Evolutionary conservation across 2,888 invertebrate genomes (phyloP).

Genomic region (Pristionchus japonicus): DNA sequence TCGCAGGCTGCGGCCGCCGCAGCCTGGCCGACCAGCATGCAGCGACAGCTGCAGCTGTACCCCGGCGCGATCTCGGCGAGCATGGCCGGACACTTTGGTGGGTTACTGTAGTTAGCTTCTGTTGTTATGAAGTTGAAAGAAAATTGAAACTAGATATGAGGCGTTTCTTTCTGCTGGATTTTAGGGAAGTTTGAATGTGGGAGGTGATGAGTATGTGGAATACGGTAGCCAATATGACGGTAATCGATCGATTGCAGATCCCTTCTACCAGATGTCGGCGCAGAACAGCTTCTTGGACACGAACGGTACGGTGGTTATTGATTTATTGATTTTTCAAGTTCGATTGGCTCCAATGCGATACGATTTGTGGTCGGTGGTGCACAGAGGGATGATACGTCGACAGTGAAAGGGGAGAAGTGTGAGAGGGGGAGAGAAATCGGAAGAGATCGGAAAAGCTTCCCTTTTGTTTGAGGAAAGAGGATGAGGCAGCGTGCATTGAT

Average conservation of each 20-base stretch:
- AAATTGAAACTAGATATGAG: background rate
- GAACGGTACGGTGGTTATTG: background rate
- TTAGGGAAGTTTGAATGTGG: background rate
- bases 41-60: slow-evolving; percentile 38
- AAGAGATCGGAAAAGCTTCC: background rate
- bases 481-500: background rate
- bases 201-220: background rate
- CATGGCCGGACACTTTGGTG: slow-evolving; percentile 7
- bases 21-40: background rate
- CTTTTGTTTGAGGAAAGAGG: background rate
- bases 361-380: background rate
- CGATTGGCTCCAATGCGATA: background rate
- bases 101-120: background rate
- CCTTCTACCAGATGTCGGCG: slow-evolving; percentile 36
- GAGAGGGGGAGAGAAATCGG: slow-evolving; percentile 6
- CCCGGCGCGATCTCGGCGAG: background rate
- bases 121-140: background rate
- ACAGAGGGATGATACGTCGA: background rate
- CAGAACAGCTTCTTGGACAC: slow-evolving; percentile 12
- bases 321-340: background rate
- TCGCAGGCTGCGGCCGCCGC: background rate
- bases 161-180: background rate
- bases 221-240: slow-evolving; percentile 1
- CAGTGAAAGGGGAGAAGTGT: background rate
- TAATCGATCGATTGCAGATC: slow-evolving; percentile 31